Percentiles rank a stretch among this genome's conserved stretches.
phyloP scores from a whole-genome alignment of 2,797 vertebrate species.

The Rhinoraja longicauda region DNA sequence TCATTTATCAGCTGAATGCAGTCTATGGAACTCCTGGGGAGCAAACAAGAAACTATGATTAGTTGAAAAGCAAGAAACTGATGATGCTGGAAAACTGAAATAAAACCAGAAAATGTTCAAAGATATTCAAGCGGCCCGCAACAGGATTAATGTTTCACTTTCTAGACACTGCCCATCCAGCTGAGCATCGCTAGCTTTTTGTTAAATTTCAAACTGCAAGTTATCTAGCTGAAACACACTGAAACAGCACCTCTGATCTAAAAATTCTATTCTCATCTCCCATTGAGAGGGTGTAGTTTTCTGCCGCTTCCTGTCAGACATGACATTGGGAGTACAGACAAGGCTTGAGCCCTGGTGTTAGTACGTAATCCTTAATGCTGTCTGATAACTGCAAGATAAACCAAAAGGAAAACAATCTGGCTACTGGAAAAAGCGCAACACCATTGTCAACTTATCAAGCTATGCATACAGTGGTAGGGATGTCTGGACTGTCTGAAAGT shows the following conservation, averaged over 20 bases:
- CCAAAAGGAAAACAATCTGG: not conserved
- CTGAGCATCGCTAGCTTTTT: too few species aligned
- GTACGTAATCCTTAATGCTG: not conserved
- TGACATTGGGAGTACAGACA: not conserved
- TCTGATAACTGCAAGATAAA: not conserved
- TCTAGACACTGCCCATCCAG: too few species aligned
- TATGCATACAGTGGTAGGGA: not conserved
- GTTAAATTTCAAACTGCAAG: too few species aligned
- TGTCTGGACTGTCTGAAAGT: not conserved
- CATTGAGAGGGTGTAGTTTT: not conserved
- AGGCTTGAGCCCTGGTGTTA: not conserved
- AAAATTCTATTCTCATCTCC: not conserved
- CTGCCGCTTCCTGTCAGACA: not conserved
- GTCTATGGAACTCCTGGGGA: constrained; percentile 81
- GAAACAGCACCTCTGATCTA: not conserved
- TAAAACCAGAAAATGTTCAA: too few species aligned
- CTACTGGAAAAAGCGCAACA: not conserved
- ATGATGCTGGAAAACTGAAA: too few species aligned
- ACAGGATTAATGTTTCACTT: too few species aligned
- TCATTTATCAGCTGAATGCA: constrained; percentile 93
- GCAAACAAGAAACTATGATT: not conserved
- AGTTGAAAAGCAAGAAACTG: too few species aligned
- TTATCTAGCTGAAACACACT: not conserved
- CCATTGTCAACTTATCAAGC: not conserved
- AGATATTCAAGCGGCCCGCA: too few species aligned